Percentiles rank a stretch among this genome's conserved stretches.
phyloP scores from a whole-genome alignment of 2,797 vertebrate species.

The Huso huso region DNA sequence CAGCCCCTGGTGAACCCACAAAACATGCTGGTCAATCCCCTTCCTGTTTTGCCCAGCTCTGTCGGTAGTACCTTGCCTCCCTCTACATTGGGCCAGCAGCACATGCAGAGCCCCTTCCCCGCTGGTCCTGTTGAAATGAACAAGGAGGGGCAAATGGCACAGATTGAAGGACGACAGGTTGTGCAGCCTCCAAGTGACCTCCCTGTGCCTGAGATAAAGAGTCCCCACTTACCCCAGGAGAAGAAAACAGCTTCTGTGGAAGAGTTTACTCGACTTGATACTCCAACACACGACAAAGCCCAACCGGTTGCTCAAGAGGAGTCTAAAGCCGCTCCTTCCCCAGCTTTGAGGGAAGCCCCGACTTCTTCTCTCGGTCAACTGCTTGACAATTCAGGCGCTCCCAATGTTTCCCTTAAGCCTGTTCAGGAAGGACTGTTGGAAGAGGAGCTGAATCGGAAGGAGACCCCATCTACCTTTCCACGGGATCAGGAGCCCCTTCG shows the following conservation, averaged over 20 bases:
- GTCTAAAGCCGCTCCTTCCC: conserved; percentile 53
- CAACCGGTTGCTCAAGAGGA: conserved; percentile 54
- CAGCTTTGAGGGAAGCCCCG: conserved; percentile 75
- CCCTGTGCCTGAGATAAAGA: conserved; percentile 59
- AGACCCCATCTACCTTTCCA: conserved; percentile 33
- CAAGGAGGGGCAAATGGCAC: conserved; percentile 59
- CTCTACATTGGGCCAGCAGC: conserved; percentile 53
- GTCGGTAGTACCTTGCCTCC: conserved; percentile 56
- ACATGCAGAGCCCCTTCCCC: conserved; percentile 59
- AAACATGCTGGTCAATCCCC: conserved; percentile 67
- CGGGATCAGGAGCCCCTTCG: conserved; percentile 40
- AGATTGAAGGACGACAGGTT: conserved; percentile 62
- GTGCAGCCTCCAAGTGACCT: conserved; percentile 67
- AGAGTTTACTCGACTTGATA: conserved; percentile 56
- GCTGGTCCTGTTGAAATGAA: conserved; percentile 55
- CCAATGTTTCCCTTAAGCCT: conserved; percentile 65
- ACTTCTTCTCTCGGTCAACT: conserved; percentile 91
- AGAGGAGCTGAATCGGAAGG: conserved; percentile 44
- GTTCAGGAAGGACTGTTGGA: conserved; percentile 33
- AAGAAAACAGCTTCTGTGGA: conserved; percentile 60
- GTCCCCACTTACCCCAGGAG: conserved; percentile 54
- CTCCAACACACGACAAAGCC: conserved; percentile 48
- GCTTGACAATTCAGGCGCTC: conserved; percentile 75
- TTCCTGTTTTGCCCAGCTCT: conserved; percentile 60
- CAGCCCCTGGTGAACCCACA: conserved; percentile 71